Evolutionary conservation across 2,797 vertebrate species (phyloP).

Genomic region (Thalassophryne amazonica): DNA sequence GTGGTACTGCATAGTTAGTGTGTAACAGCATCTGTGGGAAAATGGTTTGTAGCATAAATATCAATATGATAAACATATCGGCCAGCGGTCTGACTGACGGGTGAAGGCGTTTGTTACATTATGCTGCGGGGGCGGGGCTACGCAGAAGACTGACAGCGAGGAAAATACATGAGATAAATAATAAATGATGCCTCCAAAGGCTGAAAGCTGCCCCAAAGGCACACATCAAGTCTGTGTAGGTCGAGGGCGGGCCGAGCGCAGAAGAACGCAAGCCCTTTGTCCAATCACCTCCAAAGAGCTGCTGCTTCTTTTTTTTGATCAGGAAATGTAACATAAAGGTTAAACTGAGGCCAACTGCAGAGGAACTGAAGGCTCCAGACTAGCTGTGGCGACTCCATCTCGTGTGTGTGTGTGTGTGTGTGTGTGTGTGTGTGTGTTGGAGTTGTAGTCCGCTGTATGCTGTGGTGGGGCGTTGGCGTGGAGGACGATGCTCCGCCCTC

Average conservation of each 20-base stretch:
- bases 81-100: slow-evolving; percentile 62
- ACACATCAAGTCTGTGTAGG: slow-evolving; percentile 71
- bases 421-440: slow-evolving; percentile 42
- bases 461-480: slow-evolving; percentile 26
- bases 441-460: slow-evolving; percentile 42
- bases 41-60: slow-evolving; percentile 74
- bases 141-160: slow-evolving; percentile 36
- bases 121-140: slow-evolving; percentile 46
- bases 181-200: slow-evolving; percentile 38
- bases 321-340: slow-evolving; percentile 52
- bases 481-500: neutral
- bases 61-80: slow-evolving; percentile 84
- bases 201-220: slow-evolving; percentile 59
- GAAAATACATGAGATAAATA: slow-evolving; percentile 47
- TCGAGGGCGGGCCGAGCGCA: slow-evolving; percentile 42
- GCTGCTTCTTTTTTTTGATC: slow-evolving; percentile 17
- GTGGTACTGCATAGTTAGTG: slow-evolving; percentile 79
- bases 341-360: slow-evolving; percentile 36
- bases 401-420: slow-evolving; percentile 39
- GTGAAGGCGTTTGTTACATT: slow-evolving; percentile 76
- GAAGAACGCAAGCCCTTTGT: slow-evolving; percentile 39
- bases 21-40: slow-evolving; percentile 66
- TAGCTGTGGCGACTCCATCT: slow-evolving; percentile 22
- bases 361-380: slow-evolving; percentile 36
- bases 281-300: slow-evolving; percentile 30